A percentile compares a stretch with the other conserved stretches of the same genome.
Conservation (phyloP, 2,113 vertebrate genomes). For the Datnioides undecimradiatus region DNA sequence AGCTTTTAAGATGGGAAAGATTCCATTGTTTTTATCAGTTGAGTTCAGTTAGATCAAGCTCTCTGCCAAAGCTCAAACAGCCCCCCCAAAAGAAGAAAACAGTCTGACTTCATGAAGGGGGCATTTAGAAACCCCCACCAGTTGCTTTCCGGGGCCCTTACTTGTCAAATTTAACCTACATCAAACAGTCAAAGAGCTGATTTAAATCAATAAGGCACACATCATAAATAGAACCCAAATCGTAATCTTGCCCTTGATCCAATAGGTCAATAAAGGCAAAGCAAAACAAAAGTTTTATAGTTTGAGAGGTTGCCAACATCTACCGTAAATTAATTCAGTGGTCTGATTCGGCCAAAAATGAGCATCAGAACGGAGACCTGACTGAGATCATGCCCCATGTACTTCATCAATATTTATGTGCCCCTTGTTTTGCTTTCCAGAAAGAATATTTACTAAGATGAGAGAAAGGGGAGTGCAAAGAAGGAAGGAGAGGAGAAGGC, state of each 20-base stretch:
- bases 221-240: conserved; percentile 1
- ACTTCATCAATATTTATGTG: conserved; percentile 62
- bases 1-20: conserved; percentile 73
- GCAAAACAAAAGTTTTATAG: conserved; percentile 14
- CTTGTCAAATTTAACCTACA: conserved; percentile 11
- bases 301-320: neutral
- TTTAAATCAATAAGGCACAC: neutral
- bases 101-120: neutral
- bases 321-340: neutral
- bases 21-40: conserved; percentile 68
- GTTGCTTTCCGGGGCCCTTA: neutral
- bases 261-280: neutral
- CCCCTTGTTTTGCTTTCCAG: conserved; percentile 54
- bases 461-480: conserved; percentile 21
- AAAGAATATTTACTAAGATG: conserved; percentile 53
- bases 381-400: conserved; percentile 67
- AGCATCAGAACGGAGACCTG: conserved; percentile 37
- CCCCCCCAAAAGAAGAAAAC: neutral
- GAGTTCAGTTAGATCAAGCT: conserved; percentile 50
- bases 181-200: neutral
- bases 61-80: conserved; percentile 23
- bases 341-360: conserved; percentile 23
- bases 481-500: neutral
- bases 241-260: neutral
- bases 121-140: conserved; percentile 14